Percentiles rank a stretch among this genome's conserved stretches.
Conservation (phyloP, 2,888 invertebrate species). For the Nesidiocoris tenuis region DNA sequence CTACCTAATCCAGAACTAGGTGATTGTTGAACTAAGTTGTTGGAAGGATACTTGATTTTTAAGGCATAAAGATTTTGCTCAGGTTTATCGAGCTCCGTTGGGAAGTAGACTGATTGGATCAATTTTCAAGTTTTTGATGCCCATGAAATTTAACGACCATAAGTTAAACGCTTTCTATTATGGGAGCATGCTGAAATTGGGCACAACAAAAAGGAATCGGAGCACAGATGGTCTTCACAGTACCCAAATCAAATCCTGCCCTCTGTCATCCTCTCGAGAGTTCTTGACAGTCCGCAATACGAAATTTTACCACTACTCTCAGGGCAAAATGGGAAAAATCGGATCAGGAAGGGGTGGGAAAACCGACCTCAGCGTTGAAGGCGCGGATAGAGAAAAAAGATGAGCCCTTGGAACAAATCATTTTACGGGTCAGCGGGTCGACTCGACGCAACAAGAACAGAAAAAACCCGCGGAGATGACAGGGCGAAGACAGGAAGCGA, state of each 20-base stretch:
- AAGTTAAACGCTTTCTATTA: too few relatives aligned
- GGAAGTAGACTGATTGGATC: too few relatives aligned
- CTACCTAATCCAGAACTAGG: too few relatives aligned
- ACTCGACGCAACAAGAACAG: slow-evolving; percentile 27
- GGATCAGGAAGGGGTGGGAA: background rate
- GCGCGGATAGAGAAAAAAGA: background rate
- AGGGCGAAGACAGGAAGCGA: slow-evolving; percentile 19
- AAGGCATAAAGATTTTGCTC: too few relatives aligned
- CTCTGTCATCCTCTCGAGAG: background rate
- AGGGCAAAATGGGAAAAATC: background rate
- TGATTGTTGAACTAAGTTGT: too few relatives aligned
- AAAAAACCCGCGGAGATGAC: too few relatives aligned
- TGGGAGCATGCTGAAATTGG: too few relatives aligned
- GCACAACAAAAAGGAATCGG: too few relatives aligned
- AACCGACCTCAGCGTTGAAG: background rate
- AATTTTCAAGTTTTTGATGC: too few relatives aligned
- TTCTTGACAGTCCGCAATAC: background rate
- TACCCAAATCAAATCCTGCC: background rate
- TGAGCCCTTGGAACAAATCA: slow-evolving; percentile 8
- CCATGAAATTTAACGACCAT: too few relatives aligned
- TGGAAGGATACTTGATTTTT: too few relatives aligned
- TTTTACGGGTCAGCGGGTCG: slow-evolving; percentile 32
- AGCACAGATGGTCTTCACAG: background rate
- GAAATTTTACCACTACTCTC: background rate
- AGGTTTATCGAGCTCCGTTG: too few relatives aligned